These are phyloP conservation scores for Drosophila rhopaloa DNA, from an alignment of 1,140 invertebrate species.

Conservation along the genomic window DNA sequence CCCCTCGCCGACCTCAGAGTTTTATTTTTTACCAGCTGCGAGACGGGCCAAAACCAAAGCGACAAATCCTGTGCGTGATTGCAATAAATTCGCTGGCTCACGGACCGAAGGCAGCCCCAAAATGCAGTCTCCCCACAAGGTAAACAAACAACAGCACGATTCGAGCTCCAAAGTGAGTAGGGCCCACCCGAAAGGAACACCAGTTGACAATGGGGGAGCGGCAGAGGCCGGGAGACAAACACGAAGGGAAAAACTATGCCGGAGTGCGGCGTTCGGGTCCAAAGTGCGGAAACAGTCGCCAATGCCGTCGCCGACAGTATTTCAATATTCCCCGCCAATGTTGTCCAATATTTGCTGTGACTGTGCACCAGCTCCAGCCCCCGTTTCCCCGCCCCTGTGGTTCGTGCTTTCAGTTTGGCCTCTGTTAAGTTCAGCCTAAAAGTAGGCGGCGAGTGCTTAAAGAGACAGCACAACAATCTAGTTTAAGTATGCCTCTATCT, in stretches of 20 bases:
- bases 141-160: slow-evolving; percentile 48
- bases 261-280: not conserved
- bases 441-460: slow-evolving; percentile 26
- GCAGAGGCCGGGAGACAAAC: slow-evolving; percentile 60
- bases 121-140: slow-evolving; percentile 58
- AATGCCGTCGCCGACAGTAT: slow-evolving; percentile 44
- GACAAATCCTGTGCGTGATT: slow-evolving; percentile 79
- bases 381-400: not conserved
- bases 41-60: slow-evolving; percentile 47
- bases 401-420: not conserved
- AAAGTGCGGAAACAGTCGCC: slow-evolving; percentile 26
- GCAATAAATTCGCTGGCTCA: slow-evolving; percentile 63
- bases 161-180: slow-evolving; percentile 1
- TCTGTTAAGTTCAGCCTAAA: slow-evolving; percentile 19
- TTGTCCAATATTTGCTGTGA: slow-evolving; percentile 68
- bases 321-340: slow-evolving; percentile 74
- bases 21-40: slow-evolving; percentile 24
- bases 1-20: not conserved
- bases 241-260: slow-evolving; percentile 26
- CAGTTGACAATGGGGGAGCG: slow-evolving; percentile 29
- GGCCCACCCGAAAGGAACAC: slow-evolving; percentile 6
- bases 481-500: not conserved
- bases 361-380: slow-evolving; percentile 10
- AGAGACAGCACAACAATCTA: not conserved
- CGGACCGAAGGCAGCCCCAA: slow-evolving; percentile 30